phyloP scores from a whole-genome alignment of 2,888 invertebrate species.

The Tuberolachnus salignus region DNA sequence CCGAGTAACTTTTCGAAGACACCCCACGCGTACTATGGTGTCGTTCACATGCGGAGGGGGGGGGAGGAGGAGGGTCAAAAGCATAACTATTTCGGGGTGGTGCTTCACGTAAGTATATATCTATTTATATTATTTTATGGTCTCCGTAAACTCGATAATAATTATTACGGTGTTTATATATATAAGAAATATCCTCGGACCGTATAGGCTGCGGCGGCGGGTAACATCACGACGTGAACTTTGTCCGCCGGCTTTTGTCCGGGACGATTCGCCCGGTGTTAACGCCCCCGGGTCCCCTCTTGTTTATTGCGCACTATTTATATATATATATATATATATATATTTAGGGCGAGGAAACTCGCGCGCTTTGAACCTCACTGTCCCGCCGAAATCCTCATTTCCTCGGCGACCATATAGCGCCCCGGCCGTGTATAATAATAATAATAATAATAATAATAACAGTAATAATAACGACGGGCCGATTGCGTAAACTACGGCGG shows the following conservation, averaged over 20 bases:
- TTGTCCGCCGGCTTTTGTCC: slow-evolving; percentile 52
- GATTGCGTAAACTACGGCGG: slow-evolving; percentile 36
- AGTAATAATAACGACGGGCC: slow-evolving; percentile 41
- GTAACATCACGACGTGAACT: slow-evolving; percentile 38
- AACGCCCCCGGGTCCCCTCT: slow-evolving; percentile 27
- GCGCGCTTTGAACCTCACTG: slow-evolving; percentile 38
- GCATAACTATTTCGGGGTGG: too few relatives aligned
- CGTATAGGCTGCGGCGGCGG: neutral
- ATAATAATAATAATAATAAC: too few relatives aligned
- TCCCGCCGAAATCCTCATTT: neutral
- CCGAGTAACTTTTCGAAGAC: too few relatives aligned
- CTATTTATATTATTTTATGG: neutral
- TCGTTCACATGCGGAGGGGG: too few relatives aligned
- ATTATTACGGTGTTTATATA: slow-evolving; percentile 1
- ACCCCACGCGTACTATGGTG: too few relatives aligned
- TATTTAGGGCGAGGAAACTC: slow-evolving; percentile 14
- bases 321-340: too few relatives aligned
- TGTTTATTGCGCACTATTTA: slow-evolving; percentile 30
- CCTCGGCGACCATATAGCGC: neutral
- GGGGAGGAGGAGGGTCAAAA: neutral
- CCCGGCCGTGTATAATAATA: slow-evolving; percentile 6
- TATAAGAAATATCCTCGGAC: neutral
- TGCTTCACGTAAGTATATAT: too few relatives aligned
- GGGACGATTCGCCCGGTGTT: slow-evolving; percentile 46
- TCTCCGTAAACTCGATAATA: slow-evolving; percentile 39